Base-by-base conservation (phyloP, 2,888 invertebrate species). In the Rutpela maculata region DNA sequence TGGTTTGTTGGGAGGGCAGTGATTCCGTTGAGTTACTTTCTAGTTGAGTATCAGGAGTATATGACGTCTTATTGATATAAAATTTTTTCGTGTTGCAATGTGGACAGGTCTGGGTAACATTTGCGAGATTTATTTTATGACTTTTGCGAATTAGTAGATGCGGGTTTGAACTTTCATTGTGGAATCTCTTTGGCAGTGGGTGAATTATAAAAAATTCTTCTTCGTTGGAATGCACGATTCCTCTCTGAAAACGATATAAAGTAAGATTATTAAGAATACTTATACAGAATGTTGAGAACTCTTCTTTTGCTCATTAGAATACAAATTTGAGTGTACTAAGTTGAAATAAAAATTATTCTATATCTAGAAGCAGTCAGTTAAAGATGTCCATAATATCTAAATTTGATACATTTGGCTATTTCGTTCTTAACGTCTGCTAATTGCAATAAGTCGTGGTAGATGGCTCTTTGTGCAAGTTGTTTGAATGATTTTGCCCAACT, bases 101-200 rank as follows among this genome's bases (percentile, higher is more conserved):
- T 43, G 75, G 70, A 60, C 78, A 78, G 65, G 70, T 22, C 4
- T 67, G 50, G 31, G 69, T 62, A 72, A 68, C 22, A 12, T 63
- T 38, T 35, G 22, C 5, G 10, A 38, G 55, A 17, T 59, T 31
- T 11, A 35, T 31, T 17, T 65, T 62, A 55, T 78, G 79, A 38
- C 59, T 80, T 82, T 88, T 89, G 84, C 91, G 91, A 81, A 92
- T 90, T 82, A 92, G 90, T 60, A 92, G 88, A 85, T 93, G 93
- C 80, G 91, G 92, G 22, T 76, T 78, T 18, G 75, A 69, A n/a
- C 76, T 78, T 19, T 74, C 70, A 43, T 76, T 88, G 65, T 91
- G 91, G 87, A 95, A 94, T 86, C 95, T 92, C 79, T 92, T 90
- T 67, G 95, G 95, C 85, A 96, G 89, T 86, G 95, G 95, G 89